Base-by-base conservation (phyloP, 2,113 vertebrate species). In the Menidia beryllina region DNA sequence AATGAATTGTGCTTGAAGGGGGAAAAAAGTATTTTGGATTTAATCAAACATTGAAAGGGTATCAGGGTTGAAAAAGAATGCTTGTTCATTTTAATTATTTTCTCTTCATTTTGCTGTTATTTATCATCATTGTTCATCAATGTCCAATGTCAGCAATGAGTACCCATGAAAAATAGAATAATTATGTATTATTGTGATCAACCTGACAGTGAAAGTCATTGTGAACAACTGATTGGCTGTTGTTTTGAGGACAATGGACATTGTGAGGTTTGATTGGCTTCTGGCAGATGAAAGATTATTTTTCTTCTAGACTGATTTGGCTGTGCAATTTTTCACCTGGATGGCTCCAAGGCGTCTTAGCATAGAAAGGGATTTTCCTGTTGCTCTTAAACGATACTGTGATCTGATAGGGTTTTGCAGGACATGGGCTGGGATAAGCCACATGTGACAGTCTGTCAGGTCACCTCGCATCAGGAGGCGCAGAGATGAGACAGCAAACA, bases 371-470 rank as follows among this genome's bases (percentile, higher is more conserved):
- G 56, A 64, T 51, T 60, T 66, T 77, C 8, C 27, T 27, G 61
- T 80, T 38, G 49, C 54, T 75, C 38, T 72, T 41, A 54, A 78
- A 82, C 73, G 36, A 71, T 77, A 61, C 76, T 36, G 43, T 71
- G 54, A 41, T 77, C 63, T 72, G 85, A 85, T 75, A 41, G 71
- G 81, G 68, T 86, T 76, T 82, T 43, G 63, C 63, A 12, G 60
- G 56, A 26, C 20, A 11, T 25, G 20, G 8, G 19, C 26, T 20
- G 67, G 45, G 55, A 80, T 54, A 84, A 91, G 83, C 88, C 84
- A 84, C 87, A 78, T 85, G 90, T 83, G 88, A 83, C 83, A 85
- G 79, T 86, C 72, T 91, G 85, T 92, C 91, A 89, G 88, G 82
- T 89, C 86, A 76, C 70, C 63, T 88, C 84, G 82, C 77, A 72